Base-by-base conservation (phyloP, 2,888 invertebrate genomes). In the Drosophila rellima region DNA sequence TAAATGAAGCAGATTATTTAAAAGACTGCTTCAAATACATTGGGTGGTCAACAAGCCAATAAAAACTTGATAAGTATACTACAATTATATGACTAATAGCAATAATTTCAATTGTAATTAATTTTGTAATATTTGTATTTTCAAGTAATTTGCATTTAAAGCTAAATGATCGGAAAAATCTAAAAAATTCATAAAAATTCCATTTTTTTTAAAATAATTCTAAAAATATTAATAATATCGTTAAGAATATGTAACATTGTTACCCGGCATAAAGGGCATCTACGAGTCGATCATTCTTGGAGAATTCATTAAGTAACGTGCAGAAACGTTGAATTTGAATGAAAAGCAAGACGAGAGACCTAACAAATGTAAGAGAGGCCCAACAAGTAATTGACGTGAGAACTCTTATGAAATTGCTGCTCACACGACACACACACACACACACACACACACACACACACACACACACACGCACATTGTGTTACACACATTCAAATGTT, bases 301-400 rank as follows among this genome's bases (percentile, higher is more conserved):
- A 7, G 13, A 7, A 7, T 26, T 20, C 20, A 20, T 20, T 13
- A 17, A 0, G 8, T 5, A 20, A n/a, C n/a, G n/a, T 8, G n/a
- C 37, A n/a, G 13, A 33, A 18, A 18, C 48, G 39, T 15, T 29
- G 29, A 29, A 55, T 56, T 44, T 56, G 42, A 56, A 56, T 56
- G 55, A 33, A 47, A 57, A 20, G 18, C 55, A 42, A 42, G 54
- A n/a, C 42, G 20, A 23, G 57, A 59, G 37, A 39, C 57, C 39
- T 13, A 59, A 59, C 39, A 47, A 59, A 47, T 59, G 59, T 59
- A 31, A 48, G 48, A 50, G 57, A 59, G 39, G 39, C 57, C 37
- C 48, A 48, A 59, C 47, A 66, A 51, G 70, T 70, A 70, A 70
- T 70, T 70, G 70, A 67, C 70, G 70, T 70, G 70, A 70, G 70